Evolutionary conservation across 2,888 invertebrate genomes (phyloP).

Genomic region (Alloplasta piceator): DNA sequence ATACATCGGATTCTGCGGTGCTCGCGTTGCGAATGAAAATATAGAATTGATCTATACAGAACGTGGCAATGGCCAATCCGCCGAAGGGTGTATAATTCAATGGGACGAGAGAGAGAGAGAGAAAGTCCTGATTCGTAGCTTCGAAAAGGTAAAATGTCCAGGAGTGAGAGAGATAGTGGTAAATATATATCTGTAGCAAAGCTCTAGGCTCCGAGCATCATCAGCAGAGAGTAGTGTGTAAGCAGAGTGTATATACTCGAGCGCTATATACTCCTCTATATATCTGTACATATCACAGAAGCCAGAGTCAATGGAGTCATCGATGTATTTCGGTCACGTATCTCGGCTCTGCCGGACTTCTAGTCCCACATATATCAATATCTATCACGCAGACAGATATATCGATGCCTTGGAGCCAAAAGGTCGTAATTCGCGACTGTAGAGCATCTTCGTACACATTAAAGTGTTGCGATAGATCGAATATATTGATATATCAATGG

Average conservation of each 20-base stretch:
- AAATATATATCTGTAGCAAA: constrained; percentile 4
- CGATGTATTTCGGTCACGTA: constrained; percentile 65
- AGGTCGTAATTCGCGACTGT: constrained; percentile 1
- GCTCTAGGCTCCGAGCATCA: constrained; percentile 24
- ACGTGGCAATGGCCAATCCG: constrained; percentile 31
- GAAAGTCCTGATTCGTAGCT: constrained; percentile 6
- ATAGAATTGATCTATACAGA: neutral
- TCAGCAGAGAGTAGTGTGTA: constrained; percentile 16
- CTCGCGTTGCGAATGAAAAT: constrained; percentile 40
- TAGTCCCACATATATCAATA: neutral
- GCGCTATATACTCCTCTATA: neutral
- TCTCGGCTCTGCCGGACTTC: constrained; percentile 45
- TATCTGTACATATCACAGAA: neutral
- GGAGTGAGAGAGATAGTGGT: constrained; percentile 10
- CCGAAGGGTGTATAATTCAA: constrained; percentile 37
- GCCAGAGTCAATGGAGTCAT: constrained; percentile 61
- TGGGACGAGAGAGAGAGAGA: constrained; percentile 20
- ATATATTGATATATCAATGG: too few relatives aligned
- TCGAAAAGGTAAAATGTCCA: constrained; percentile 21
- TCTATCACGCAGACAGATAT: constrained; percentile 20
- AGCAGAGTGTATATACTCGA: constrained; percentile 7
- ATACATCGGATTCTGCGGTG: constrained; percentile 29
- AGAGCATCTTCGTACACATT: too few relatives aligned
- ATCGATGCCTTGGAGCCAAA: neutral
- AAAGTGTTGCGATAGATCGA: too few relatives aligned